These are phyloP conservation scores for Chaenodraco wilsoni DNA, from an alignment of 2,797 vertebrate genomes.

Conservation along the genomic window DNA sequence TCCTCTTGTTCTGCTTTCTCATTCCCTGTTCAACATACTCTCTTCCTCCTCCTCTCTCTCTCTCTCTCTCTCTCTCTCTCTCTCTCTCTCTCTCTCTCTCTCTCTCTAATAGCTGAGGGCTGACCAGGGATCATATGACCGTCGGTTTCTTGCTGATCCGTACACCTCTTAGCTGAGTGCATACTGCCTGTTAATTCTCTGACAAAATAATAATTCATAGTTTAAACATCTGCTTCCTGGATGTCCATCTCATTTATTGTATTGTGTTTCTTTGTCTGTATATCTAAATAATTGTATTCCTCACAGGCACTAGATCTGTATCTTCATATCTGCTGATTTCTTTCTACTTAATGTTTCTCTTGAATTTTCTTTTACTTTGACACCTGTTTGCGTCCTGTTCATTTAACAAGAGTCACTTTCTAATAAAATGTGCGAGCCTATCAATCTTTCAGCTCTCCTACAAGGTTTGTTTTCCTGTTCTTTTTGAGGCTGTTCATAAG, in stretches of 20 bases:
- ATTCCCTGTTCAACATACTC: conserved; percentile 7
- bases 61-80: conserved; percentile 5
- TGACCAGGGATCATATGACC: conserved; percentile 77
- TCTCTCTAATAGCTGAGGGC: conserved; percentile 60
- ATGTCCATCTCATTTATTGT: not conserved
- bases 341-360: not conserved
- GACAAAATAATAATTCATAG: conserved; percentile 9
- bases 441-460: not conserved
- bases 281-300: not conserved
- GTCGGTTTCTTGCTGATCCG: conserved; percentile 45
- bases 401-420: not conserved
- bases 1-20: conserved; percentile 19
- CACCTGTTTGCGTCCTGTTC: not conserved
- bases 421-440: not conserved
- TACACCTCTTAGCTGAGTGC: conserved; percentile 33
- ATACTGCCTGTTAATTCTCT: conserved; percentile 44
- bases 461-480: not conserved
- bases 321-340: not conserved
- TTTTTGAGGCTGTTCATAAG: not conserved
- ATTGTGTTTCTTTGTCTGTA: not conserved
- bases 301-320: not conserved
- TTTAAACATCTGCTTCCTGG: not conserved
- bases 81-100: conserved; percentile 26
- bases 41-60: conserved; percentile 17
- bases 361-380: not conserved